phyloP scores from a whole-genome alignment of 2,888 invertebrate species.

The Brenthis daphne region DNA sequence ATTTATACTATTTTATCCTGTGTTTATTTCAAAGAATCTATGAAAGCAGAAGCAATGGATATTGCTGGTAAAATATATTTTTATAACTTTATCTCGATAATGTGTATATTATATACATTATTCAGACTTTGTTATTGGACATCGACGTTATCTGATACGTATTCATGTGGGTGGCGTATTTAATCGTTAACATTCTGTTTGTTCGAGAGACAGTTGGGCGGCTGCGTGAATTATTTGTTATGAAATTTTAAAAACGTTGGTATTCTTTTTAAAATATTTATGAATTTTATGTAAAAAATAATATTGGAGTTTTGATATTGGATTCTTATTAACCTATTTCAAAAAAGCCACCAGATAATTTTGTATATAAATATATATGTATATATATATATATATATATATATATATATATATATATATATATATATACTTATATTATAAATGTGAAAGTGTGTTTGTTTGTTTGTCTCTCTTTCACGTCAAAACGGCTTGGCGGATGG shows the following conservation, averaged over 20 bases:
- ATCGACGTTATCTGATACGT: conserved; percentile 34
- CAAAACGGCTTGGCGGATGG: no score
- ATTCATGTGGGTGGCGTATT: conserved; percentile 32
- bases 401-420: no score
- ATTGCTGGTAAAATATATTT: conserved; percentile 29
- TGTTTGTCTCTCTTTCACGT: no score
- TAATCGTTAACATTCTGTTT: conserved; percentile 32
- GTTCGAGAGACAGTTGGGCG: conserved; percentile 21
- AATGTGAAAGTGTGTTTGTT: no score
- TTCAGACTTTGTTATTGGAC: conserved; percentile 36
- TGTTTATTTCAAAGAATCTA: neutral
- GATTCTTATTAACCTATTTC: no score
- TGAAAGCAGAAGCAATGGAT: neutral
- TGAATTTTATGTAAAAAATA: no score
- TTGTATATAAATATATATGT: no score
- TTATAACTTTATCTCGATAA: conserved; percentile 23
- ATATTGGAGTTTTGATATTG: no score
- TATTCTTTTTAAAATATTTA: neutral
- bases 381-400: no score
- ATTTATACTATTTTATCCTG: neutral
- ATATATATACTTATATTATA: no score
- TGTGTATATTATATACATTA: conserved; percentile 34
- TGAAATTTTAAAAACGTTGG: neutral
- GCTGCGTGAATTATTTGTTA: conserved; percentile 13
- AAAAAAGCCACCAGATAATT: no score